phyloP scores from a whole-genome alignment of 2,888 invertebrate genomes.

The Panopea generosa region DNA sequence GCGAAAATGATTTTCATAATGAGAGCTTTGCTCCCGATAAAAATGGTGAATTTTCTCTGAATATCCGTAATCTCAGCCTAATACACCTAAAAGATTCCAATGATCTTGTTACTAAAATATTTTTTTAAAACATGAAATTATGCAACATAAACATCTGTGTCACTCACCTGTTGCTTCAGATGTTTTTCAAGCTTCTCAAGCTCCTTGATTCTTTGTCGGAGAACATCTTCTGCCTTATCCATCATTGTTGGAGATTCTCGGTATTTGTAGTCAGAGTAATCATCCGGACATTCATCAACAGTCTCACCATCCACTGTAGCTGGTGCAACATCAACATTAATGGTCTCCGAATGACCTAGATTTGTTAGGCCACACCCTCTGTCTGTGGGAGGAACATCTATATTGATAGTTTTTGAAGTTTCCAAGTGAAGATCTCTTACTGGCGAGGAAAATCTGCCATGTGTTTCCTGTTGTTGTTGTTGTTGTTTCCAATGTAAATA shows the following conservation, averaged over 20 bases:
- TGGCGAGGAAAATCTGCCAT: slow-evolving; percentile 19
- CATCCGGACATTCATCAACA: neutral
- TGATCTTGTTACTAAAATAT: too few species aligned
- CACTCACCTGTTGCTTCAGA: slow-evolving; percentile 78
- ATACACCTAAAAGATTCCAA: too few species aligned
- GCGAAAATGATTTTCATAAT: too few species aligned
- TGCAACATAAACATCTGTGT: neutral
- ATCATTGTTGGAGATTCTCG: slow-evolving; percentile 62
- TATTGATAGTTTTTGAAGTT: slow-evolving; percentile 61
- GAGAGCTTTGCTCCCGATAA: too few species aligned
- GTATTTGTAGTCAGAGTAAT: slow-evolving; percentile 29
- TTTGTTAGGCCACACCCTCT: slow-evolving; percentile 6
- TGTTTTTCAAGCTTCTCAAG: slow-evolving; percentile 81
- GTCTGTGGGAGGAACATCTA: slow-evolving; percentile 54
- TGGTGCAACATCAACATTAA: slow-evolving; percentile 42
- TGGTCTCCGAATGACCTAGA: slow-evolving; percentile 53
- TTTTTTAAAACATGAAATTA: too few species aligned
- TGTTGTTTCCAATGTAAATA: slow-evolving; percentile 9
- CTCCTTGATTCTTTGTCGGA: slow-evolving; percentile 79
- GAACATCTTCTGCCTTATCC: slow-evolving; percentile 80
- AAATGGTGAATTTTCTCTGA: too few species aligned
- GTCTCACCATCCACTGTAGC: neutral
- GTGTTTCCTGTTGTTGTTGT: neutral
- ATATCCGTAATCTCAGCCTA: too few species aligned
- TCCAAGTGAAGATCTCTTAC: slow-evolving; percentile 44